Base-by-base conservation (phyloP, 2,797 vertebrate species). In the Carcharodon carcharias region DNA sequence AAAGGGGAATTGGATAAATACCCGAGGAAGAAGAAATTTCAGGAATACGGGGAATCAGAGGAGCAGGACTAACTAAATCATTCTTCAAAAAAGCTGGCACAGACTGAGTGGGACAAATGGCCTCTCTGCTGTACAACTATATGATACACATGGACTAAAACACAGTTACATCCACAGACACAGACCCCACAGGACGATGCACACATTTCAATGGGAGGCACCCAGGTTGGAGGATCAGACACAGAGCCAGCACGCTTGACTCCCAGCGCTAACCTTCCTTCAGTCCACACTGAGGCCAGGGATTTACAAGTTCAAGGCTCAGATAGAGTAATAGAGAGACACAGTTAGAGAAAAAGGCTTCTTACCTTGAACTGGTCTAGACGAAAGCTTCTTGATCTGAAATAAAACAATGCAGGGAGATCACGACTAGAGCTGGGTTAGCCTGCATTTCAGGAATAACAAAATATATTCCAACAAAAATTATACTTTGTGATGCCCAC, bases 381-480 rank as follows among this genome's bases (percentile, higher is more conserved):
- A 95, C 77, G 97, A 97, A 71, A 98, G 73, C 58, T 97, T 97
- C 67, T 97, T 98, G 96, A 97, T 97, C 98, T 98, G 97, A 56
- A 97, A 97, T 77, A 97, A 96, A 96, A 1, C 91, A 96, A 85
- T n/a, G 28, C 50, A 61, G 63, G 50, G 6, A 31, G 65, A 54
- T 77, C 94, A 77, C 11, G 4, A 95, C 69, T 21, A 35, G 71
- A 6, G 31, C 18, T 95, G 65, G n/a, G n/a, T 54, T 58, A 73
- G 45, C n/a, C 45, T 95, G 14, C 14, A 26, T 50, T 69, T 69
- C 45, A 71, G 12, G 21, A 71, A 26, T 95, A 91, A 35, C 31
- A 23, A 45, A 85, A 45, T 85, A 45, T 18, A 23, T 50, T 85
- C 40, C 80, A n/a, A 67, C 40, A 67, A 40, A 93, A 91, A 12